phyloP scores from a whole-genome alignment of 2,888 invertebrate genomes.

The Protophormia terraenovae region DNA sequence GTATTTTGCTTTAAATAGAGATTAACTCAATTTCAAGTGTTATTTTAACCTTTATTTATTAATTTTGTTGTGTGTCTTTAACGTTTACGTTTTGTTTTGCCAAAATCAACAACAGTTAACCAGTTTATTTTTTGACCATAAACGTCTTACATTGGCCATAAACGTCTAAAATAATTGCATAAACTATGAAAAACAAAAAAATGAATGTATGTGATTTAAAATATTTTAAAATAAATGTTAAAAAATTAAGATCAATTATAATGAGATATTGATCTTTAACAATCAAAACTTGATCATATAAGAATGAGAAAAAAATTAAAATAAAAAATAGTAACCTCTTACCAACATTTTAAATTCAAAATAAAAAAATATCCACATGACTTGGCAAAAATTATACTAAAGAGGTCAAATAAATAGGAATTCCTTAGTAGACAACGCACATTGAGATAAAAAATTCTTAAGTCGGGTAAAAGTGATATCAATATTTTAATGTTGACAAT shows the following conservation, averaged over 20 bases:
- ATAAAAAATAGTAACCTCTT: neutral
- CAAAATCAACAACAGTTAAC: neutral
- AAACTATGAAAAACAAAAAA: neutral
- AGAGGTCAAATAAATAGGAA: too few species aligned
- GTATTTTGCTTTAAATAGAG: neutral
- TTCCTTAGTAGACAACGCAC: too few species aligned
- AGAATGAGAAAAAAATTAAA: neutral
- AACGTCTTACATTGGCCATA: conserved; percentile 33
- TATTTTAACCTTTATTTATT: conserved; percentile 23
- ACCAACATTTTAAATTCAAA: too few species aligned
- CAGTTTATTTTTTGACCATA: neutral
- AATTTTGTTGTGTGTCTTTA: neutral
- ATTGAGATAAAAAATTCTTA: too few species aligned
- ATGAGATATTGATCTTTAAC: neutral
- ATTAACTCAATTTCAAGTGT: neutral
- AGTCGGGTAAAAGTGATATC: too few species aligned
- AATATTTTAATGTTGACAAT: too few species aligned
- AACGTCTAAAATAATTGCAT: conserved; percentile 14
- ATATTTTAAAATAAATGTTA: neutral
- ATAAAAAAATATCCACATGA: too few species aligned
- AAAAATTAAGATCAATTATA: neutral
- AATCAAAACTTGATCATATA: conserved; percentile 2
- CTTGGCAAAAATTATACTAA: too few species aligned
- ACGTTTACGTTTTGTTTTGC: neutral
- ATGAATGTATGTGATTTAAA: too few species aligned